Percentiles rank a stretch among this genome's conserved stretches.
Conservation (phyloP, 1,140 invertebrate species). For the Phenacoccus solenopsis region DNA sequence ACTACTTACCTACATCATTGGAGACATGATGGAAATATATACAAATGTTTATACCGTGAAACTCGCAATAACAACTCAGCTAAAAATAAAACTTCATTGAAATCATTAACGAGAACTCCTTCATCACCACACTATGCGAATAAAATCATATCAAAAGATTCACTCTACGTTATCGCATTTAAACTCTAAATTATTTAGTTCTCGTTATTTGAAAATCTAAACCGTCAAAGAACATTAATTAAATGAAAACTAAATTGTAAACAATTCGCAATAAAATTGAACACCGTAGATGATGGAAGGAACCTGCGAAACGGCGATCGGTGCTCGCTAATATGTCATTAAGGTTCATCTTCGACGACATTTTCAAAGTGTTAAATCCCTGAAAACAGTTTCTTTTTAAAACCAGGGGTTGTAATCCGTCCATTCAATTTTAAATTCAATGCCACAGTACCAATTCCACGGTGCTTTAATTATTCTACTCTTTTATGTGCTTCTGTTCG, state of each 20-base stretch:
- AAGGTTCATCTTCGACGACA: neutral
- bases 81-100: too few species aligned
- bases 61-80: too few species aligned
- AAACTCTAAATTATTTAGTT: neutral
- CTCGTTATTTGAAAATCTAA: neutral
- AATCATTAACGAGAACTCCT: too few species aligned
- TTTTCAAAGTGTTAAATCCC: slow-evolving; percentile 2
- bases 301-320: neutral
- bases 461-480: slow-evolving; percentile 2
- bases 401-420: neutral
- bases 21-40: too few species aligned
- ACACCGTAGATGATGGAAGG: neutral
- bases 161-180: neutral
- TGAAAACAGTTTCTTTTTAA: neutral
- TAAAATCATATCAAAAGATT: too few species aligned
- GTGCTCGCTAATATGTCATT: slow-evolving; percentile 1
- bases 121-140: too few species aligned
- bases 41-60: too few species aligned
- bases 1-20: too few species aligned
- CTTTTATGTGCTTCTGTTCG: neutral
- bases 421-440: neutral
- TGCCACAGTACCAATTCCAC: neutral
- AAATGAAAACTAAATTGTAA: neutral
- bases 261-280: neutral
- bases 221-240: neutral